These are phyloP conservation scores for Nomada fucata DNA, from an alignment of 2,888 invertebrate genomes.

Conservation along the genomic window DNA sequence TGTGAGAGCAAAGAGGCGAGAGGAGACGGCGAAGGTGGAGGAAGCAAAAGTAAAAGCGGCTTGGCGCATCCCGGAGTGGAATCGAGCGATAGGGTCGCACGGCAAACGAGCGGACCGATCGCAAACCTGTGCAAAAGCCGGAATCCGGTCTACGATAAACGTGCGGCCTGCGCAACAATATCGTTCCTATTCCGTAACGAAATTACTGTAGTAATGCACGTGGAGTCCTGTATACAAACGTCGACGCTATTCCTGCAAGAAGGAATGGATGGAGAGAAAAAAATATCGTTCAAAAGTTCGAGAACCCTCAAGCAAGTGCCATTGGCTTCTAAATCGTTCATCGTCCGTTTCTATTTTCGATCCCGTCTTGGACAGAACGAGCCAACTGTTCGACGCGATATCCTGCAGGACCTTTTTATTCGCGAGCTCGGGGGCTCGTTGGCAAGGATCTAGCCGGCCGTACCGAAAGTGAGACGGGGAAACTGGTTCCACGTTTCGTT, in stretches of 20 bases:
- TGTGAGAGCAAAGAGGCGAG: not conserved
- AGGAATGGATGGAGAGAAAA: not conserved
- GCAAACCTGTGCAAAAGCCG: constrained; percentile 41
- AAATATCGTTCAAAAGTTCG: too few relatives aligned
- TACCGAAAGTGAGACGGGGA: constrained; percentile 5
- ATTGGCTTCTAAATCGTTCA: too few relatives aligned
- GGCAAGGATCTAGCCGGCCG: constrained; percentile 3
- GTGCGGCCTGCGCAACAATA: constrained; percentile 21
- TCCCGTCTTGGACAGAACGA: too few relatives aligned
- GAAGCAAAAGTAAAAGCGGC: constrained; percentile 56
- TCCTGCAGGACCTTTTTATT: too few relatives aligned
- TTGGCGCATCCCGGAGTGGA: constrained; percentile 36
- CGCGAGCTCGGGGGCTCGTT: not conserved
- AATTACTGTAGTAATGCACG: not conserved
- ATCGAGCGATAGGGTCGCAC: constrained; percentile 28
- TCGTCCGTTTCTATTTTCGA: too few relatives aligned
- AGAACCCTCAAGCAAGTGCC: not conserved
- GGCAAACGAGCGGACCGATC: constrained; percentile 40
- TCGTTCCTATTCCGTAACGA: not conserved
- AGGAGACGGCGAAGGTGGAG: constrained; percentile 39
- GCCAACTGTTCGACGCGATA: too few relatives aligned
- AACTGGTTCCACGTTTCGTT: constrained; percentile 34
- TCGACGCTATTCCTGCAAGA: not conserved
- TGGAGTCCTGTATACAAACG: not conserved
- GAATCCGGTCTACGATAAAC: constrained; percentile 27